phyloP scores from a whole-genome alignment of 64 coral and sea anemone genomes.

The Anthopleura sola region DNA sequence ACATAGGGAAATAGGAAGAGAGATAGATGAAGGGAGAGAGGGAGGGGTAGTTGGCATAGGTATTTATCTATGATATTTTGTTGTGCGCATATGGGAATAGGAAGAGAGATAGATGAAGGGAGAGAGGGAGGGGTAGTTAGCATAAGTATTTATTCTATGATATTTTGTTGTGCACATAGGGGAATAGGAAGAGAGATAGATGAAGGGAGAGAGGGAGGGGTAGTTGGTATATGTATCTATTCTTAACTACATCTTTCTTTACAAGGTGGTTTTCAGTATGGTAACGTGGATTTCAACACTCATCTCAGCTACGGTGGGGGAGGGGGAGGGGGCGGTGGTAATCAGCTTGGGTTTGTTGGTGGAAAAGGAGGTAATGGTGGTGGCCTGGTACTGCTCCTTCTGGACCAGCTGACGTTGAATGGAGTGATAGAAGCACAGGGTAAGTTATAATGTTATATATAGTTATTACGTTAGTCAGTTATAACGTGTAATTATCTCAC shows the following conservation, averaged over 20 bases:
- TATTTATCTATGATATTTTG: no score
- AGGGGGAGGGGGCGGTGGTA: constrained; percentile 32
- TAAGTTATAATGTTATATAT: background rate
- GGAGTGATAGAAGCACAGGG: constrained; percentile 34
- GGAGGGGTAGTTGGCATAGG: no score
- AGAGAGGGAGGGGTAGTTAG: no score
- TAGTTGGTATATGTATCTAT: no score
- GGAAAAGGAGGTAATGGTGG: constrained; percentile 42
- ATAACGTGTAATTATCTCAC: background rate
- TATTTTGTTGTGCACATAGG: no score
- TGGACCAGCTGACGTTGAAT: constrained; percentile 27
- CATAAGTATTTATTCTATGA: no score
- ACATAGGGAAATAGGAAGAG: no score
- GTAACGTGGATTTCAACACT: constrained; percentile 23
- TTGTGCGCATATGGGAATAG: no score
- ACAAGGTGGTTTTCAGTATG: constrained; percentile 44
- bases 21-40: no score
- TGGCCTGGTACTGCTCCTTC: constrained; percentile 33
- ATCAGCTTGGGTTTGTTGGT: background rate
- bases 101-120: no score
- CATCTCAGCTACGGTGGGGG: constrained; percentile 44
- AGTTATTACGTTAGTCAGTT: background rate
- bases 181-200: no score
- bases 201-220: no score
- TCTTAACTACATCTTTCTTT: background rate